Evolutionary conservation across 64 coral and sea anemone genomes (phyloP).

Genomic region (Acropora tenuis): DNA sequence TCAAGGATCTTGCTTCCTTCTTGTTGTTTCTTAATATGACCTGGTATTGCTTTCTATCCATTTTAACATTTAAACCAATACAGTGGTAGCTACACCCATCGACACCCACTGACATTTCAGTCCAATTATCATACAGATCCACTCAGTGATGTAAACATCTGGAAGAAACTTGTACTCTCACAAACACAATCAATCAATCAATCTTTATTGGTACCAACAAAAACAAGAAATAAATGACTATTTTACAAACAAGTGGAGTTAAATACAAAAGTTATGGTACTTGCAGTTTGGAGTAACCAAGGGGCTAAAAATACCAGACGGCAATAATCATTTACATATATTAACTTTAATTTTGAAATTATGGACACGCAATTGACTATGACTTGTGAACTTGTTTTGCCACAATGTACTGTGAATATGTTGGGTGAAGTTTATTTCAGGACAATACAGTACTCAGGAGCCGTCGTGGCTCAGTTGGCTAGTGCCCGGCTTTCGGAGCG

Average conservation of each 20-base stretch:
- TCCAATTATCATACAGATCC: neutral
- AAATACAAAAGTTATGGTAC: constrained; percentile 4
- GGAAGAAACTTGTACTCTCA: neutral
- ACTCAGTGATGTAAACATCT: constrained; percentile 1
- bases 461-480: too few species aligned
- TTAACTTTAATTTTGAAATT: constrained; percentile 26
- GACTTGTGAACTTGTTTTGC: constrained; percentile 17
- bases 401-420: constrained; percentile 18
- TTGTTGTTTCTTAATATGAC: constrained; percentile 13
- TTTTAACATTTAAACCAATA: constrained; percentile 9
- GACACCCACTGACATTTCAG: neutral
- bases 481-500: too few species aligned
- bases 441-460: neutral
- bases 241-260: constrained; percentile 22
- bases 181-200: constrained; percentile 24
- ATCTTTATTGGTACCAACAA: constrained; percentile 13
- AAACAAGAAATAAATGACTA: neutral
- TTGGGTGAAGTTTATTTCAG: constrained; percentile 21
- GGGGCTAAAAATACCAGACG: neutral
- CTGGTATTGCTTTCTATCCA: neutral
- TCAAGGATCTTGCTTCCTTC: neutral
- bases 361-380: neutral
- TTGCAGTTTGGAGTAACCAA: constrained; percentile 4
- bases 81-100: constrained; percentile 6
- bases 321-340: constrained; percentile 19